Base-by-base conservation (phyloP, 1,140 invertebrate species). In the Babylonia areolata region DNA sequence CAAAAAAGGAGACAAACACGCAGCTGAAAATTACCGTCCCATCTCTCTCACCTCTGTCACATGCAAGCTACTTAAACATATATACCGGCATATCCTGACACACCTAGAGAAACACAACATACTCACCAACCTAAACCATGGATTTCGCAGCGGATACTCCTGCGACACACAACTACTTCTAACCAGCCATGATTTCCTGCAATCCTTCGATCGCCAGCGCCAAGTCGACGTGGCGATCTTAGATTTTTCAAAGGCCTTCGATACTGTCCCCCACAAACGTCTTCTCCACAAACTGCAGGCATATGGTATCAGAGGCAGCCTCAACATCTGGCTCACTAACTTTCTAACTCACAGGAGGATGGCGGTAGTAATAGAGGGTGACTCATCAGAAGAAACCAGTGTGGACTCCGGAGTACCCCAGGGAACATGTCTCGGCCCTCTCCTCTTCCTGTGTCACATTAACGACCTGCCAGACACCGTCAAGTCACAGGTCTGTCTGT, bases 371-470 rank as follows among this genome's bases (percentile, higher is more conserved):
- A 11, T 73, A 12, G 46, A 64, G 5, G 80, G 58, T 15, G 78
- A 80, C 11, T 28, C 23, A 31, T 31, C 46, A n/a, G 46, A 54
- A 3, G 40, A 83, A 75, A 71, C 37, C 11, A 54, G 9, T 51
- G 86, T 28, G 85, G 46, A 20, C 85, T 58, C n/a, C n/a, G 84
- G 84, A 46, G 84, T 77, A n/a, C 69, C 71, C 51, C 81, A 83
- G 54, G 79, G 28, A 12, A 81, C 79, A 28, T 31, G 88, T 42
- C 82, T 15, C n/a, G 39, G n/a, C 31, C 40, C 78, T 2, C 11
- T 80, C 17, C 73, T 90, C 33, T 90, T 88, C 77, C n/a, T n/a
- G n/a, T n/a, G n/a, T n/a, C 11, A 86, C 77, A 89, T 88, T 33
- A 89, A 88, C 64, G 89, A 90, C 51, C 69, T 90, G 20, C n/a